phyloP scores from a whole-genome alignment of 2,113 vertebrate species.

The Echinops telfairi region DNA sequence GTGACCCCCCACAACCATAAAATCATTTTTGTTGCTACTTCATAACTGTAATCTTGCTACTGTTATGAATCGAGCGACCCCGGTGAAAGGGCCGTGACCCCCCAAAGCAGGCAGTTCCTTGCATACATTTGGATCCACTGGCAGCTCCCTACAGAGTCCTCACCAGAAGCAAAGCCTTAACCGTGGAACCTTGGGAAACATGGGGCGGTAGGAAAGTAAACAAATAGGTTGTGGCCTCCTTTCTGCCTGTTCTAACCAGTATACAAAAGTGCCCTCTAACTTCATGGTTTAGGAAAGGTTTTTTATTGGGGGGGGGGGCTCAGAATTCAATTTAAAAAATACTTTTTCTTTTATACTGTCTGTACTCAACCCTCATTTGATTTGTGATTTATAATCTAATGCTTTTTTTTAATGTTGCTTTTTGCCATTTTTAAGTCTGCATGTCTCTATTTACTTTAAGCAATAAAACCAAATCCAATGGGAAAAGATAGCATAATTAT shows the following conservation, averaged over 20 bases:
- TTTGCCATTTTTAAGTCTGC: not conserved
- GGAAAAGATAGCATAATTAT: not conserved
- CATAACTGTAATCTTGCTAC: no score
- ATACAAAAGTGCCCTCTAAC: constrained; percentile 10
- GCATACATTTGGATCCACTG: constrained; percentile 46
- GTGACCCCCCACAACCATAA: no score
- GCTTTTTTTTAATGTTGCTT: not conserved
- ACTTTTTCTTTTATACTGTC: constrained; percentile 46
- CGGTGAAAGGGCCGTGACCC: no score
- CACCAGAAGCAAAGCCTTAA: not conserved
- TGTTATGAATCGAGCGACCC: no score
- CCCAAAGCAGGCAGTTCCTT: not conserved
- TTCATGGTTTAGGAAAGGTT: constrained; percentile 24
- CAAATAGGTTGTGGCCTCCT: not conserved
- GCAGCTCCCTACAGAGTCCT: not conserved
- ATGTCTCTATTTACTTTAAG: not conserved
- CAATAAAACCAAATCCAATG: constrained; percentile 45
- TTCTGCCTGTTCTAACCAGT: constrained; percentile 33
- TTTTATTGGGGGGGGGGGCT: not conserved
- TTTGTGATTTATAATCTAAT: constrained; percentile 38
- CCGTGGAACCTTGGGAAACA: not conserved
- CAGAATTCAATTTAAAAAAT: not conserved
- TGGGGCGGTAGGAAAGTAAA: not conserved
- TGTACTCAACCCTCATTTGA: constrained; percentile 43
- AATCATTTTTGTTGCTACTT: no score